These are phyloP conservation scores for Rhorus exstirpatorius DNA, from an alignment of 2,888 invertebrate species.

Conservation along the genomic window DNA sequence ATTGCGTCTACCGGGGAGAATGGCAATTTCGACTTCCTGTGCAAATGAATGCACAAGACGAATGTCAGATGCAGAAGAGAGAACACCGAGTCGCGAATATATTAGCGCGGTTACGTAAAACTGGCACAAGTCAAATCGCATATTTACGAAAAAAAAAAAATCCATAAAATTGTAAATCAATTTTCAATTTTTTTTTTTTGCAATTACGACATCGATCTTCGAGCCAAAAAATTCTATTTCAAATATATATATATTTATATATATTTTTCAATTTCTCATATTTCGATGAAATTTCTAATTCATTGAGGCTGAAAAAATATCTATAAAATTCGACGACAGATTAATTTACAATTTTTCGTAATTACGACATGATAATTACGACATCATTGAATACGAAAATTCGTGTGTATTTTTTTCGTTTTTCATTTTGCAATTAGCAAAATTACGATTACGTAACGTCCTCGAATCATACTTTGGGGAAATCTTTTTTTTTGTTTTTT, in stretches of 20 bases:
- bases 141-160: too few species aligned
- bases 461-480: slow-evolving; percentile 19
- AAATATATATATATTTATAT: too few species aligned
- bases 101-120: slow-evolving; percentile 56
- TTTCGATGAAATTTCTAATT: too few species aligned
- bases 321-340: neutral
- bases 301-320: neutral
- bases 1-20: too few species aligned
- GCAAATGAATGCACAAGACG: neutral
- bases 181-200: too few species aligned
- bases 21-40: neutral
- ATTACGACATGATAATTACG: too few species aligned
- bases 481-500: slow-evolving; percentile 6
- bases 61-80: slow-evolving; percentile 17
- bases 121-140: neutral
- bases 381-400: neutral
- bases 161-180: too few species aligned
- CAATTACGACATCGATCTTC: too few species aligned
- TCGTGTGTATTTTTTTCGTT: neutral
- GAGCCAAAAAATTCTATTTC: too few species aligned
- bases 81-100: slow-evolving; percentile 25
- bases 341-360: neutral
- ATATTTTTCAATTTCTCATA: too few species aligned
- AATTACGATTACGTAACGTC: slow-evolving; percentile 6
- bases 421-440: slow-evolving; percentile 8